Evolutionary conservation across 2,113 vertebrate genomes (phyloP).

Genomic region (Cyanoliseus patagonus): DNA sequence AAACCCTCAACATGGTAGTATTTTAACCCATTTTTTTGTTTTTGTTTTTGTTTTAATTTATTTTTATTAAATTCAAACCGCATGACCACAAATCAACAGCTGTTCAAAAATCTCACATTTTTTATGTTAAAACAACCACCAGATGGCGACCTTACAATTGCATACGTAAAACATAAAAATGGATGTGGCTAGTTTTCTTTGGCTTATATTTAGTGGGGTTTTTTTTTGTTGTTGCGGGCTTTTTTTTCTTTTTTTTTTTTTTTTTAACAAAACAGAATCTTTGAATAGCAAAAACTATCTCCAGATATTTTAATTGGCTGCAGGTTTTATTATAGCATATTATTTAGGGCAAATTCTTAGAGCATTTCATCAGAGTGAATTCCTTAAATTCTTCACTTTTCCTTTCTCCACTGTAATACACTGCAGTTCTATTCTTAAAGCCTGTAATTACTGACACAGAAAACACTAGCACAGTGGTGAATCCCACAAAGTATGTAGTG

Average conservation of each 20-base stretch:
- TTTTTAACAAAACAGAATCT: neutral
- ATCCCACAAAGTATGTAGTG: neutral
- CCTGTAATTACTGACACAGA: neutral
- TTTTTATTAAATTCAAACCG: neutral
- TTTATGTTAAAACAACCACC: constrained; percentile 29
- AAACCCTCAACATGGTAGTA: neutral
- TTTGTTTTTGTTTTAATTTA: neutral
- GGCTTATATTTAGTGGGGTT: neutral
- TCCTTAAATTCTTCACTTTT: neutral
- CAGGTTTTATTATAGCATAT: neutral
- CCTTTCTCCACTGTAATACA: neutral
- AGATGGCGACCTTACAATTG: constrained; percentile 64
- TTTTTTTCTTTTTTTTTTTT: neutral
- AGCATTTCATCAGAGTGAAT: neutral
- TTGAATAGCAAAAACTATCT: neutral
- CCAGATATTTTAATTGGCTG: neutral
- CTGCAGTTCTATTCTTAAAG: neutral
- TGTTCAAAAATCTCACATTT: neutral
- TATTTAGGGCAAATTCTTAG: neutral
- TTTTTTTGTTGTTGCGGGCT: neutral
- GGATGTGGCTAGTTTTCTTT: neutral
- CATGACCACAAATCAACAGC: neutral
- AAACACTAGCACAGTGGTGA: neutral
- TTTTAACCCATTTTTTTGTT: neutral
- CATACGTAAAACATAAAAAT: neutral